Percentiles rank a stretch among this genome's conserved stretches.
phyloP scores from a whole-genome alignment of 2,113 vertebrate species.

The Chaetodon auriga region DNA sequence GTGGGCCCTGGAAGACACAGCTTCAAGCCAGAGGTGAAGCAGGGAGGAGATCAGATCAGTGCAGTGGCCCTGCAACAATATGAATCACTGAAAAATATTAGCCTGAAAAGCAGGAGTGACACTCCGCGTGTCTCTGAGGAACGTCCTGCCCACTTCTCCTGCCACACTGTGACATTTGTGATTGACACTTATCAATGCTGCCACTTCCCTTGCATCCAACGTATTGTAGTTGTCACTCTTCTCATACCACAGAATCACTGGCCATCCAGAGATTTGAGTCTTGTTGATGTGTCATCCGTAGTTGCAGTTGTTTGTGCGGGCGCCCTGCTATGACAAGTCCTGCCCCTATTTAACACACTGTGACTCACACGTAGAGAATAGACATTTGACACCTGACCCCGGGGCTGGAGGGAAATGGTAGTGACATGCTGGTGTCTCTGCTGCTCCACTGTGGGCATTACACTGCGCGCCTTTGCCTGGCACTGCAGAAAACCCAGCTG shows the following conservation, averaged over 20 bases:
- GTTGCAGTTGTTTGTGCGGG: conserved; percentile 8
- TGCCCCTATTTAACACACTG: conserved; percentile 34
- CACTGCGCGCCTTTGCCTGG: background rate
- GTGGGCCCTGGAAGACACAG: conserved; percentile 45
- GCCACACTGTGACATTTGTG: conserved; percentile 31
- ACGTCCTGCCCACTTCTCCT: background rate
- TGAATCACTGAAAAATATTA: conserved; percentile 20
- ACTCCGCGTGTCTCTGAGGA: conserved; percentile 28
- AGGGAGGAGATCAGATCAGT: conserved; percentile 6
- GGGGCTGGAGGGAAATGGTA: conserved; percentile 21
- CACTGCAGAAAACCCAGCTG: conserved; percentile 30
- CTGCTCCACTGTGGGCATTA: conserved; percentile 20
- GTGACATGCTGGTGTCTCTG: conserved; percentile 25
- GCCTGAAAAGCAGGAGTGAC: conserved; percentile 22
- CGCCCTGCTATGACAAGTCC: conserved; percentile 21
- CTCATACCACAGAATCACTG: background rate
- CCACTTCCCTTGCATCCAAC: conserved; percentile 17
- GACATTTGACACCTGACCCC: conserved; percentile 59
- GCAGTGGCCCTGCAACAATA: background rate
- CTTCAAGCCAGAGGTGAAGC: conserved; percentile 37
- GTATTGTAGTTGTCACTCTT: conserved; percentile 26
- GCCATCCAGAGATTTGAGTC: conserved; percentile 11
- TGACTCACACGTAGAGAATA: conserved; percentile 45
- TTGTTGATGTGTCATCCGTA: background rate
- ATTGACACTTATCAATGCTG: conserved; percentile 46